These are phyloP conservation scores for Drosophila neocordata DNA, from an alignment of 1,140 invertebrate genomes.

Conservation along the genomic window DNA sequence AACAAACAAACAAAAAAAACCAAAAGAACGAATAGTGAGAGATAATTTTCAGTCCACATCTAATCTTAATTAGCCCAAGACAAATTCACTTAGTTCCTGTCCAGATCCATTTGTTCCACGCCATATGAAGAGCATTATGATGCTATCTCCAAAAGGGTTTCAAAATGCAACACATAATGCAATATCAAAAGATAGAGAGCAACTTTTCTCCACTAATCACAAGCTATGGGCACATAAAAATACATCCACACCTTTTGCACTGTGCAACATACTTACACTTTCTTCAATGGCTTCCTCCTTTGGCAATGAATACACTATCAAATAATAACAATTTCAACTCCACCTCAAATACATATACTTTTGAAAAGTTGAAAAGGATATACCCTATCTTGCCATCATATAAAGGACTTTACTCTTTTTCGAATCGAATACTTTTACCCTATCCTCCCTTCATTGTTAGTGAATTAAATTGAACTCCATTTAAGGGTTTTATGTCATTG, in stretches of 20 bases:
- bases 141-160: constrained; percentile 8
- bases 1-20: background rate
- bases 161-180: constrained; percentile 3
- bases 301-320: background rate
- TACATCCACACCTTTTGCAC: background rate
- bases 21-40: background rate
- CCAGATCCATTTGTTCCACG: constrained; percentile 5
- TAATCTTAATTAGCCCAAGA: constrained; percentile 4
- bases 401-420: no score
- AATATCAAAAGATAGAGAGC: background rate
- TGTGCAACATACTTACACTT: background rate
- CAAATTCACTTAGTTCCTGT: constrained; percentile 4
- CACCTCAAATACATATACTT: no score
- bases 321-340: no score
- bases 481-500: no score
- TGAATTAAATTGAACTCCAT: no score
- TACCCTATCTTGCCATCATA: no score
- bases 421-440: no score
- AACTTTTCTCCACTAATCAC: background rate
- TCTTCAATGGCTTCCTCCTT: background rate
- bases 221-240: constrained; percentile 2
- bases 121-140: background rate
- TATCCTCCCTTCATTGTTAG: no score
- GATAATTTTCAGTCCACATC: background rate
- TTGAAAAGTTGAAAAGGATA: no score